Conservation (phyloP, 2,888 invertebrate genomes). For the Leptogaster cylindrica region DNA sequence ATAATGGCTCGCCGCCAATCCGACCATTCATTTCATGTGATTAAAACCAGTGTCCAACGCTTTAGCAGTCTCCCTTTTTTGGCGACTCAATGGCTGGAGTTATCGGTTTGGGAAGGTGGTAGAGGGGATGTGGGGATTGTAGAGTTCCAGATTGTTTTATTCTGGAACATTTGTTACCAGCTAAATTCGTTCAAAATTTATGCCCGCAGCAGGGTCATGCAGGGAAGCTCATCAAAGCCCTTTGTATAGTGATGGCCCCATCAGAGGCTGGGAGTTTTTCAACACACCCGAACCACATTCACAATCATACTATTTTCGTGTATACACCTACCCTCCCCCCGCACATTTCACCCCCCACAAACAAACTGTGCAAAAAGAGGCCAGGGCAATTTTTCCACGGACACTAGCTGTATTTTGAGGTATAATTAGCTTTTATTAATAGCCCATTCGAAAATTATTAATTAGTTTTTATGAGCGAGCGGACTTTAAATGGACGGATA, state of each 20-base stretch:
- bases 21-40: slow-evolving; percentile 52
- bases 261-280: background rate
- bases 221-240: slow-evolving; percentile 40
- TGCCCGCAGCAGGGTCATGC: slow-evolving; percentile 36
- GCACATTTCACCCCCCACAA: no score
- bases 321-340: no score
- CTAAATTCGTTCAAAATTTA: slow-evolving; percentile 43
- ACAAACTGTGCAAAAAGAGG: no score
- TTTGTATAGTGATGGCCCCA: background rate
- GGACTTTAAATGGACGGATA: slow-evolving; percentile 62
- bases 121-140: background rate
- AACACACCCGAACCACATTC: slow-evolving; percentile 21
- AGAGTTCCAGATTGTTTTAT: slow-evolving; percentile 41
- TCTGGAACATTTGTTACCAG: slow-evolving; percentile 43
- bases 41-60: slow-evolving; percentile 49
- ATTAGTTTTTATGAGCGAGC: slow-evolving; percentile 63
- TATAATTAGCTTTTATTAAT: slow-evolving; percentile 63
- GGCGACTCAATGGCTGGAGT: slow-evolving; percentile 5
- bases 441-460: slow-evolving; percentile 63
- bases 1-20: slow-evolving; percentile 52
- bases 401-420: slow-evolving; percentile 45
- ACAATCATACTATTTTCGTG: no score
- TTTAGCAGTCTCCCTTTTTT: slow-evolving; percentile 43
- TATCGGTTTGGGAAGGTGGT: background rate
- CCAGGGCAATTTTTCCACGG: slow-evolving; percentile 27